A percentile compares a stretch with the other conserved stretches of the same genome.
Evolutionary conservation across 2,113 vertebrate genomes (phyloP).

Genomic region (Nestor notabilis): DNA sequence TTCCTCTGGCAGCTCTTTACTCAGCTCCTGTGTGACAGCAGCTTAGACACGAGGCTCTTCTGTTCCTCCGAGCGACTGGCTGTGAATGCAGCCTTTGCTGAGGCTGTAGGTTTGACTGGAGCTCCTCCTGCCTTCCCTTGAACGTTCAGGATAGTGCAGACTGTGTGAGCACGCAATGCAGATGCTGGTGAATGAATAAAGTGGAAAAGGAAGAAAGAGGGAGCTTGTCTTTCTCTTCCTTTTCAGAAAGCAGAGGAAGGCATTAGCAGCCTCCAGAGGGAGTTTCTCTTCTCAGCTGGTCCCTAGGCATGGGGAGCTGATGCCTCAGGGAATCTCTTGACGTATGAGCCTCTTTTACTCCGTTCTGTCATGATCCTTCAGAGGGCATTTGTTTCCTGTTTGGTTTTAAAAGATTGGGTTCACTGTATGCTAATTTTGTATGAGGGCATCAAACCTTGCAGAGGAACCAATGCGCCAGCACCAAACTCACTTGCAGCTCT

Average conservation of each 20-base stretch:
- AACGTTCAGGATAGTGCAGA: neutral
- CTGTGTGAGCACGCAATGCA: conserved; percentile 21
- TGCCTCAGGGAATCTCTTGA: conserved; percentile 22
- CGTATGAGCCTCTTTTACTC: neutral
- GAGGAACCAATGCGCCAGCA: neutral
- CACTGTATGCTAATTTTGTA: neutral
- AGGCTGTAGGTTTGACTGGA: neutral
- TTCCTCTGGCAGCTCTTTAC: neutral
- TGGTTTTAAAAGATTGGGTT: neutral
- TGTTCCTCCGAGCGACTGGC: neutral
- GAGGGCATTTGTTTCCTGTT: neutral
- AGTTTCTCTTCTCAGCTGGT: conserved; percentile 35
- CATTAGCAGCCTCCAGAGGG: conserved; percentile 55
- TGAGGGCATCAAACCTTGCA: neutral
- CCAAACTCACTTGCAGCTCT: neutral
- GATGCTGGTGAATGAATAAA: conserved; percentile 31
- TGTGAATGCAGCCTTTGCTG: neutral
- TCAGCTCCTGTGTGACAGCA: neutral
- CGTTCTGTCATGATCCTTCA: neutral
- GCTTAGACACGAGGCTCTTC: neutral
- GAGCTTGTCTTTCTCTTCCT: neutral
- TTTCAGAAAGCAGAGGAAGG: conserved; percentile 5
- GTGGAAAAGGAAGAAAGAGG: neutral
- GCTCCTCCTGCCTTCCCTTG: conserved; percentile 17
- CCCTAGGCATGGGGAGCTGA: neutral